Percentiles rank a stretch among this genome's conserved stretches.
Conservation (phyloP, 2,888 invertebrate species). For the Ennomos quercinarius region DNA sequence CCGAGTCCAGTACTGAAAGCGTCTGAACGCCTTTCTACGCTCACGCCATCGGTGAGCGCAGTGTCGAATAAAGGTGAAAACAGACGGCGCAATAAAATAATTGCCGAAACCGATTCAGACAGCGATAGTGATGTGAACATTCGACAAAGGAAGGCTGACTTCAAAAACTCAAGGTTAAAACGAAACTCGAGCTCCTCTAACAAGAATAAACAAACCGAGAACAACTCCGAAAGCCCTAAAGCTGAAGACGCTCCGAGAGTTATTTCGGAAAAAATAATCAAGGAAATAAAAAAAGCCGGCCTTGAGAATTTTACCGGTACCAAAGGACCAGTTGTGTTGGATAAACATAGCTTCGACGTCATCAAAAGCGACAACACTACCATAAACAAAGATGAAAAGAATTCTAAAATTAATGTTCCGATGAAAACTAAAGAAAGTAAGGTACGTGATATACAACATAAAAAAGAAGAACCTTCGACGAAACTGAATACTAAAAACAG, state of each 20-base stretch:
- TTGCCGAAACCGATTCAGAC: slow-evolving; percentile 76
- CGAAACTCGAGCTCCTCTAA: slow-evolving; percentile 73
- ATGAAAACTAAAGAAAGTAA: slow-evolving; percentile 44
- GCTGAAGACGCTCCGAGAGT: slow-evolving; percentile 65
- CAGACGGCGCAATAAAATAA: slow-evolving; percentile 78
- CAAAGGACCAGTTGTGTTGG: slow-evolving; percentile 44
- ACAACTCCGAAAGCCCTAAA: slow-evolving; percentile 60
- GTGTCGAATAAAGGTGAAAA: slow-evolving; percentile 80
- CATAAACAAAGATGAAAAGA: slow-evolving; percentile 49
- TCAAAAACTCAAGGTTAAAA: slow-evolving; percentile 77
- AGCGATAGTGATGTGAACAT: slow-evolving; percentile 72
- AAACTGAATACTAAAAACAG: slow-evolving; percentile 44
- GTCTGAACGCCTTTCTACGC: slow-evolving; percentile 84
- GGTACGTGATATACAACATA: slow-evolving; percentile 37
- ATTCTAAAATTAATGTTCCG: slow-evolving; percentile 43
- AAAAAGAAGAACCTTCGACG: slow-evolving; percentile 46
- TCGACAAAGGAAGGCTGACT: slow-evolving; percentile 77
- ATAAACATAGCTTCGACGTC: slow-evolving; percentile 48
- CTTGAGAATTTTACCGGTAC: slow-evolving; percentile 58
- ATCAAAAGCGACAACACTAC: slow-evolving; percentile 46
- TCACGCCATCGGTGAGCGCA: slow-evolving; percentile 82
- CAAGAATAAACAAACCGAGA: slow-evolving; percentile 71
- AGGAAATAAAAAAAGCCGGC: slow-evolving; percentile 69
- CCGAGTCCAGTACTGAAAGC: slow-evolving; percentile 78
- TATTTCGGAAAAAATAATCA: slow-evolving; percentile 69